Evolutionary conservation across 2,113 vertebrate genomes (phyloP).

Genomic region (Chloroceryle aenea): DNA sequence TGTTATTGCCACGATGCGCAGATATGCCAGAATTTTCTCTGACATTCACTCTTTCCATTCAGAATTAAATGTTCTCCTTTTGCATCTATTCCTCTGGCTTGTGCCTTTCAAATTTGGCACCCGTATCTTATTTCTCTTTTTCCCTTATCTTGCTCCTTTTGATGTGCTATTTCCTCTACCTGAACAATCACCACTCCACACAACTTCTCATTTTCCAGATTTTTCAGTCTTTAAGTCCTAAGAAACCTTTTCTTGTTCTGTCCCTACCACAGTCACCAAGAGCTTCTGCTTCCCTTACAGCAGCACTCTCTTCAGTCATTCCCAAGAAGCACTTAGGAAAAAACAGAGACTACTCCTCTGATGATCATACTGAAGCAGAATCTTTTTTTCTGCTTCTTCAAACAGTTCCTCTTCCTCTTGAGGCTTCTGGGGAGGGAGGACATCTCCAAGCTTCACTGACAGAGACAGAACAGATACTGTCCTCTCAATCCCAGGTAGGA

Average conservation of each 20-base stretch:
- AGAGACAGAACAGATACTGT: neutral
- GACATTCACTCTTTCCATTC: neutral
- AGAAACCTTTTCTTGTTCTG: neutral
- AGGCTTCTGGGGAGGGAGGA: neutral
- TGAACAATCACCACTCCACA: neutral
- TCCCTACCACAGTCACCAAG: neutral
- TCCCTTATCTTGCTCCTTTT: neutral
- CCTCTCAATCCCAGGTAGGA: neutral
- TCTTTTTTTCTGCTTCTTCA: neutral
- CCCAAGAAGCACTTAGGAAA: neutral
- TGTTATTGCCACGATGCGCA: neutral
- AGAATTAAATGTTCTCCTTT: conserved; percentile 41
- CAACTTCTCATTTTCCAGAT: neutral
- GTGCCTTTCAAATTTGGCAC: conserved; percentile 12
- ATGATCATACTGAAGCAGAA: neutral
- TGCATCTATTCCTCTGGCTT: neutral
- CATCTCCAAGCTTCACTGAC: neutral
- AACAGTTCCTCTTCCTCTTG: neutral
- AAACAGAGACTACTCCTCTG: neutral
- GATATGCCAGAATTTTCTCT: conserved; percentile 17
- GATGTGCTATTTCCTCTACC: neutral
- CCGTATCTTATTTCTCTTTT: neutral
- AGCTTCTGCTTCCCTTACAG: neutral
- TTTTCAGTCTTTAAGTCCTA: neutral
- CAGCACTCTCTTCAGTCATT: neutral